Conservation (phyloP, 1,140 invertebrate genomes). For the Heliconius hermathena region DNA sequence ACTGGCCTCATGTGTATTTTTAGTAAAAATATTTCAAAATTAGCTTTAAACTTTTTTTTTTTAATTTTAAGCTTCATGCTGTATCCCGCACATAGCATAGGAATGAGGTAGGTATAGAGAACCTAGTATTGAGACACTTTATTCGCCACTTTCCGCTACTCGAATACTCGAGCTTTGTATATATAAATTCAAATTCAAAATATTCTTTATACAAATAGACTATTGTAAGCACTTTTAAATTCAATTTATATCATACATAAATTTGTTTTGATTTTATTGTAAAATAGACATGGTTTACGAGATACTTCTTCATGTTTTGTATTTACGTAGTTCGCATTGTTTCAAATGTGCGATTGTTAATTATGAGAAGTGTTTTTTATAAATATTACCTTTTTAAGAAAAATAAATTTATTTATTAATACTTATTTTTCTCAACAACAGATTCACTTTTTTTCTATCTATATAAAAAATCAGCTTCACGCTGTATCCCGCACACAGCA, state of each 20-base stretch:
- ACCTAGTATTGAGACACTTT: no score
- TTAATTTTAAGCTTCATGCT: no score
- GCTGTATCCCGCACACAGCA: no score
- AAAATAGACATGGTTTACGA: background rate
- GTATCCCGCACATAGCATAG: no score
- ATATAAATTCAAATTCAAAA: no score
- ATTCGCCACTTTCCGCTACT: no score
- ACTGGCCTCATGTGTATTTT: background rate
- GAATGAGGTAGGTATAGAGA: no score
- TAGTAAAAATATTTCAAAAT: background rate
- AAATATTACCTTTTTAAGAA: background rate
- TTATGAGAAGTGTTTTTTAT: background rate
- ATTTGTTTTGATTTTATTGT: background rate
- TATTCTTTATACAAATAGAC: no score
- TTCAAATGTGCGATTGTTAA: background rate
- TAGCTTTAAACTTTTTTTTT: background rate
- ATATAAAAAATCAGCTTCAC: no score
- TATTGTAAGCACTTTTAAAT: no score
- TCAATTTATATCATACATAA: background rate
- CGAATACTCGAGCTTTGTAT: no score
- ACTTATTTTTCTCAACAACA: background rate
- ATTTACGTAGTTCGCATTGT: background rate
- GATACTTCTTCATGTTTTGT: background rate
- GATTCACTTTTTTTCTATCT: background rate
- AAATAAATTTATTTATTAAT: background rate